Conservation (phyloP, 2,888 invertebrate genomes). For the Sesamia inferens region DNA sequence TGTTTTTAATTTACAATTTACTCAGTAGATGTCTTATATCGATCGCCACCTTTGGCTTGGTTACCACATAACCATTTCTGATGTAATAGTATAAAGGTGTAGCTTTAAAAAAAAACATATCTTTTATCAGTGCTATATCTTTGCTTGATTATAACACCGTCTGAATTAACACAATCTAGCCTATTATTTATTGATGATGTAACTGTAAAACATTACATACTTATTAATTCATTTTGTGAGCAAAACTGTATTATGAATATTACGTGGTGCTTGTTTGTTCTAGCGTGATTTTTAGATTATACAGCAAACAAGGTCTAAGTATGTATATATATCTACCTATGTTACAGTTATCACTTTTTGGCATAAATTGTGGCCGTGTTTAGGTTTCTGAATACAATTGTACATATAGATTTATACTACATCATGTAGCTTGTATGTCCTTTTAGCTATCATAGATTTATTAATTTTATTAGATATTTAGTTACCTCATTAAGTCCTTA, state of each 20-base stretch:
- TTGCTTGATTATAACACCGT: slow-evolving; percentile 4
- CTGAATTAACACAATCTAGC: background rate
- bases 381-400: background rate
- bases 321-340: background rate
- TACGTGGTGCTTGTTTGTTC: slow-evolving; percentile 11
- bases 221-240: slow-evolving; percentile 1
- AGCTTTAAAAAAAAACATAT: slow-evolving; percentile 5
- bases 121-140: background rate
- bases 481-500: background rate
- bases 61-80: slow-evolving; percentile 11
- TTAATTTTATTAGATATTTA: background rate
- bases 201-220: slow-evolving; percentile 7
- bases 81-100: slow-evolving; percentile 1
- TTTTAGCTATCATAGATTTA: too few species aligned
- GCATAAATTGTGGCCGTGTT: background rate
- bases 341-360: background rate
- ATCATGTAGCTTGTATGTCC: background rate
- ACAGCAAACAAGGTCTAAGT: background rate
- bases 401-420: background rate
- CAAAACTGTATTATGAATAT: slow-evolving; percentile 14
- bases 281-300: slow-evolving; percentile 10
- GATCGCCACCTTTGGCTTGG: background rate
- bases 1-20: background rate
- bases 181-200: slow-evolving; percentile 6
- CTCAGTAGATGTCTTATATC: background rate